Evolutionary conservation across 2,888 invertebrate genomes (phyloP).

Genomic region (Chymomyza caudatula): DNA sequence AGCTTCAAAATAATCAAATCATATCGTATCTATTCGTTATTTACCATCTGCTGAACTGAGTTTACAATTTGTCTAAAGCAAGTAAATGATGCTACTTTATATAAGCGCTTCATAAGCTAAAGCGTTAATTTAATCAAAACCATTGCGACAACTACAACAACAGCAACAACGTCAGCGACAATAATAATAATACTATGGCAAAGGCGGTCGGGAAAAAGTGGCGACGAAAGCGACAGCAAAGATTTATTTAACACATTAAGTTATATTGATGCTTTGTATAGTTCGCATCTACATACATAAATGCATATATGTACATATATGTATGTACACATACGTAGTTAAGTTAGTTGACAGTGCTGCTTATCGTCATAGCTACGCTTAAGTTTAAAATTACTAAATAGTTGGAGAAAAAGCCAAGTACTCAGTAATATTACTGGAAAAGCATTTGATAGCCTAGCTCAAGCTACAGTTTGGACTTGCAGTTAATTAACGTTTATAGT

Average conservation of each 20-base stretch:
- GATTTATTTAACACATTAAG: slow-evolving; percentile 19
- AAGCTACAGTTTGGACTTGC: no score
- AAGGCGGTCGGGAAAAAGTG: slow-evolving; percentile 1
- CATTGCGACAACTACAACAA: slow-evolving; percentile 56
- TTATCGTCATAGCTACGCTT: background rate
- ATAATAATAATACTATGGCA: slow-evolving; percentile 14
- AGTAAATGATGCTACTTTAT: background rate
- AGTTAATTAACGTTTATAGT: no score
- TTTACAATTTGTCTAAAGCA: background rate
- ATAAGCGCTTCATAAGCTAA: slow-evolving; percentile 23
- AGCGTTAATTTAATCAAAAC: slow-evolving; percentile 68
- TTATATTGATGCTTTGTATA: slow-evolving; percentile 11
- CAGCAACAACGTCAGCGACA: slow-evolving; percentile 48
- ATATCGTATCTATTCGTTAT: slow-evolving; percentile 7
- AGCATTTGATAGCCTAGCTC: background rate
- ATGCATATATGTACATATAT: slow-evolving; percentile 8
- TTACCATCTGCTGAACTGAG: background rate
- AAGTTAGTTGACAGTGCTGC: background rate
- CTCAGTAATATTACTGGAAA: background rate
- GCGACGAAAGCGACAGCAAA: slow-evolving; percentile 11
- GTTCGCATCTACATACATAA: slow-evolving; percentile 6
- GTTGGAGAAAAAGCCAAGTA: background rate
- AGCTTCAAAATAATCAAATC: slow-evolving; percentile 50
- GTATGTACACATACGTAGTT: background rate
- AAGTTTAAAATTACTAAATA: background rate